These are phyloP conservation scores for Camptogramma bilineatum DNA, from an alignment of 2,888 invertebrate genomes.

Conservation along the genomic window DNA sequence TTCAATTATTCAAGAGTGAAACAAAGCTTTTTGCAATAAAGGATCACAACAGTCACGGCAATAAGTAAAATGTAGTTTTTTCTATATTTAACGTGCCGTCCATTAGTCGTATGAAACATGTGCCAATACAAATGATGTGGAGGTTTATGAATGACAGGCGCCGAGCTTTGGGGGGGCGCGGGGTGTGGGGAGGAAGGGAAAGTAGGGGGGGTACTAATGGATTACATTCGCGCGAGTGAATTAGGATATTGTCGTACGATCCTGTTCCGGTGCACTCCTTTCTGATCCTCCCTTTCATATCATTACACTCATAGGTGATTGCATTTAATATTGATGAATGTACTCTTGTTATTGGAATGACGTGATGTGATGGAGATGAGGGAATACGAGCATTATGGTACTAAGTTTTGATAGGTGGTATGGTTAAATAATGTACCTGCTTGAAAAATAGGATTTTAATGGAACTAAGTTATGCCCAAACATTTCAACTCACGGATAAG, in stretches of 20 bases:
- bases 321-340: constrained; percentile 59
- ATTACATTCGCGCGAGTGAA: constrained; percentile 85
- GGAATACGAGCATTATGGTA: constrained; percentile 10
- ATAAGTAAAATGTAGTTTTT: constrained; percentile 62
- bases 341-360: constrained; percentile 34
- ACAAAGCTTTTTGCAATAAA: constrained; percentile 14
- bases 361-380: constrained; percentile 28
- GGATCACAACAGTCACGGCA: constrained; percentile 55
- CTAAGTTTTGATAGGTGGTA: not conserved
- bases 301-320: constrained; percentile 54
- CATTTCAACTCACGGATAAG: not conserved
- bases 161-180: constrained; percentile 50
- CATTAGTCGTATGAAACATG: constrained; percentile 85
- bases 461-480: not conserved
- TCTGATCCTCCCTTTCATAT: constrained; percentile 65
- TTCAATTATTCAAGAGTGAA: constrained; percentile 7
- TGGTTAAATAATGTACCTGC: not conserved
- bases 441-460: not conserved
- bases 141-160: constrained; percentile 84
- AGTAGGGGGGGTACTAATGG: constrained; percentile 76
- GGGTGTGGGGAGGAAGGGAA: constrained; percentile 36
- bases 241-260: constrained; percentile 85
- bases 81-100: constrained; percentile 76
- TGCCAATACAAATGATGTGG: constrained; percentile 85
- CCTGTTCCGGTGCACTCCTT: constrained; percentile 82